These are phyloP conservation scores for Sphenodon punctatus DNA, from an alignment of 2,797 vertebrate genomes.

Conservation along the genomic window DNA sequence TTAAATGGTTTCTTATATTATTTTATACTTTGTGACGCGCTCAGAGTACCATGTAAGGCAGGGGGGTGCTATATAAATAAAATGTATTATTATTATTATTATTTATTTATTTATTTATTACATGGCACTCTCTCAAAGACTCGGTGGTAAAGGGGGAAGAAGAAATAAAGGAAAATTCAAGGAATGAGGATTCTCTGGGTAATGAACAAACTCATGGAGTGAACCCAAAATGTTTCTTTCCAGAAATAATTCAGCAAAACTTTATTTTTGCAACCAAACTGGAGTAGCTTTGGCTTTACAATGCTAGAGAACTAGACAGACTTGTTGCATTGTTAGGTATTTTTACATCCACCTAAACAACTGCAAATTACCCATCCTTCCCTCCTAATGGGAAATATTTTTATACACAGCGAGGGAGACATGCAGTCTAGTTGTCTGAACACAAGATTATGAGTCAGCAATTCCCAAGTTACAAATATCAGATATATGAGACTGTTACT, in stretches of 20 bases:
- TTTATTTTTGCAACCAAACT: neutral
- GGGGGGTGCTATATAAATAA: no score
- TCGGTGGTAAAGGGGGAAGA: neutral
- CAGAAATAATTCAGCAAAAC: neutral
- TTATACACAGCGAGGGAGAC: neutral
- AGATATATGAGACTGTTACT: neutral
- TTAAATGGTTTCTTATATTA: no score
- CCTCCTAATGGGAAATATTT: neutral
- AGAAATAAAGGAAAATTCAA: no score
- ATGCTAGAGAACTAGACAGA: accelerated
- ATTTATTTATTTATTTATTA: no score
- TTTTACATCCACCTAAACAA: constrained; percentile 2
- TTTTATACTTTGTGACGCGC: no score
- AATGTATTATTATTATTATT: no score
- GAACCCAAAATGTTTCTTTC: neutral
- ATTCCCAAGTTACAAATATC: neutral
- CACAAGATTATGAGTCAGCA: neutral
- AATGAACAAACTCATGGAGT: neutral
- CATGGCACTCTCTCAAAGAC: no score
- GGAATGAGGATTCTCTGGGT: neutral
- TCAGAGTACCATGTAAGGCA: no score
- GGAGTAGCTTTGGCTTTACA: neutral
- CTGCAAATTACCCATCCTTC: neutral
- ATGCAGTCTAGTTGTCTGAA: neutral
- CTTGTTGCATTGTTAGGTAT: neutral